Percentiles rank a stretch among this genome's conserved stretches.
Conservation (phyloP, 2,797 vertebrate genomes). For the Acridotheres tristis region DNA sequence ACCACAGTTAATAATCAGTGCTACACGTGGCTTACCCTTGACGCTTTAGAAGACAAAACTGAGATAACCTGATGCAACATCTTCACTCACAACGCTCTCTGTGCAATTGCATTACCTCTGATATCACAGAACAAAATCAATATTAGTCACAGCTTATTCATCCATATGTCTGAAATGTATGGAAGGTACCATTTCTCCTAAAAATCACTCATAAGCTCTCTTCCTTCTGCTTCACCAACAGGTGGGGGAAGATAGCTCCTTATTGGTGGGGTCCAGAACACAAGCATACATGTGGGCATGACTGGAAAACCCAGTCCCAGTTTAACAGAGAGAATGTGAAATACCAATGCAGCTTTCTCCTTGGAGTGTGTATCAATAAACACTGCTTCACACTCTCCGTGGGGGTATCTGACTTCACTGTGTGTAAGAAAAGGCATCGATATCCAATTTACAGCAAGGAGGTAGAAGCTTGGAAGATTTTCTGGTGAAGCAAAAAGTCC, state of each 20-base stretch:
- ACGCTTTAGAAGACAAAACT: accelerated
- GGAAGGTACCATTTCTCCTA: not conserved
- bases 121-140: not conserved
- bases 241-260: not conserved
- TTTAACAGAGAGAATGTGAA: not conserved
- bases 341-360: not conserved
- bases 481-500: not conserved
- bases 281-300: accelerated
- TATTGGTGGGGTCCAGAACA: not conserved
- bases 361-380: not conserved
- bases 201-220: not conserved
- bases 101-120: not conserved
- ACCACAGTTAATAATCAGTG: not conserved
- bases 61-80: not conserved
- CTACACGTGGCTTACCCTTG: not conserved
- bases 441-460: not conserved
- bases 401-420: not conserved
- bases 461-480: not conserved
- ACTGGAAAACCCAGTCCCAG: not conserved
- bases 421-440: not conserved
- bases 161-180: not conserved
- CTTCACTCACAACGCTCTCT: not conserved
- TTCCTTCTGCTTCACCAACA: not conserved
- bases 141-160: not conserved
- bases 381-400: not conserved